These are phyloP conservation scores for Coendou prehensilis DNA, from an alignment of 2,797 vertebrate genomes.

Conservation along the genomic window DNA sequence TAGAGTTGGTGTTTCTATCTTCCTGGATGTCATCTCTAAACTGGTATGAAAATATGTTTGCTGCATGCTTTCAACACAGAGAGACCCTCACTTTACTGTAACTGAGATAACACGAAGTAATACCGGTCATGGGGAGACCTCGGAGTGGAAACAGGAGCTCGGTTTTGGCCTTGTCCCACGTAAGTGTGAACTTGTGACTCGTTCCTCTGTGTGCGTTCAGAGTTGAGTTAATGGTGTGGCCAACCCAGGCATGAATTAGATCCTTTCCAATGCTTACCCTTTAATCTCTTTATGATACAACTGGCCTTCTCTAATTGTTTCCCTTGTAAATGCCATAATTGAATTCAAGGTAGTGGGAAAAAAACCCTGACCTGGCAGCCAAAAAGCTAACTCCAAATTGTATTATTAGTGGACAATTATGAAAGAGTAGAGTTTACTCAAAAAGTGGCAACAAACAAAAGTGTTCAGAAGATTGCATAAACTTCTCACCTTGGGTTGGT, in stretches of 20 bases:
- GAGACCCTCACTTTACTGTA: not conserved
- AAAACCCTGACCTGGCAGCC: not conserved
- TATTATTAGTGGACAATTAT: not conserved
- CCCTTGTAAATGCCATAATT: constrained; percentile 45
- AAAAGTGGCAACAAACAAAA: not conserved
- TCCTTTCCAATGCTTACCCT: not conserved
- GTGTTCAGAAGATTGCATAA: not conserved
- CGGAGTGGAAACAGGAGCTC: not conserved
- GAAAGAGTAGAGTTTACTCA: not conserved
- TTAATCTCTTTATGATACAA: constrained; percentile 55
- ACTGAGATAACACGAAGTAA: not conserved
- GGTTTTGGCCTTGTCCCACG: not conserved
- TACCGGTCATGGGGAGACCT: not conserved
- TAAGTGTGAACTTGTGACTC: not conserved
- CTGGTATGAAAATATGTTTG: not conserved
- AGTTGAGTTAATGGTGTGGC: not conserved
- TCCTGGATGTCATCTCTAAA: not conserved
- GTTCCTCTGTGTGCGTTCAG: not conserved
- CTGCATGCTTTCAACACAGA: not conserved
- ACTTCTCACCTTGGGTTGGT: not conserved
- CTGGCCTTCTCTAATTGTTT: constrained; percentile 27
- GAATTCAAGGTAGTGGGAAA: constrained; percentile 20
- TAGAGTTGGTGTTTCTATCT: not conserved
- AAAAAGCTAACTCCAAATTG: not conserved
- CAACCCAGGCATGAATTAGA: not conserved